Evolutionary conservation across 2,797 vertebrate species (phyloP).

Genomic region (Enteromius argenteus): DNA sequence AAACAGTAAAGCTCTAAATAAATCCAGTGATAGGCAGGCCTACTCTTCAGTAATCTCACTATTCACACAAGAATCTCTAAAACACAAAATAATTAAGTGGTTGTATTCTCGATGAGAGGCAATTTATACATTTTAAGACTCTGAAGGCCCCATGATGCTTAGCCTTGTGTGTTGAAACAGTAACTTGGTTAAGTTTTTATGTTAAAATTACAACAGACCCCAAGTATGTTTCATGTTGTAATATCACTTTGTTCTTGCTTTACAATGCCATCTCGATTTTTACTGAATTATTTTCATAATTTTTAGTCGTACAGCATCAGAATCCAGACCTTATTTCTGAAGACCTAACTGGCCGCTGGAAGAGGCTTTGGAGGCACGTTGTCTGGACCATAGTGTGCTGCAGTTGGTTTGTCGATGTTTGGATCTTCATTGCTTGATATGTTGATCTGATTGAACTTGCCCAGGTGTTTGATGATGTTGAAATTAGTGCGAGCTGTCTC

Average conservation of each 20-base stretch:
- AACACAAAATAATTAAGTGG: background rate
- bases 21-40: background rate
- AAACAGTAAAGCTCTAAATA: background rate
- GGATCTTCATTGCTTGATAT: conserved; percentile 80
- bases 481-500: conserved; percentile 90
- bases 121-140: conserved; percentile 11
- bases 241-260: background rate
- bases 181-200: background rate
- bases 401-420: conserved; percentile 83
- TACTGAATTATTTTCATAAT: background rate
- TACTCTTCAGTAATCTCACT: background rate
- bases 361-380: conserved; percentile 75
- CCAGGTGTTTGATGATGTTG: conserved; percentile 87
- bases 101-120: conserved; percentile 8
- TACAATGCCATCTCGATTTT: background rate
- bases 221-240: background rate
- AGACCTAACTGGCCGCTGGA: conserved; percentile 66
- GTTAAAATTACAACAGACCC: background rate
- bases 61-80: background rate
- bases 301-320: background rate
- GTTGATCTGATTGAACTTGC: conserved; percentile 88
- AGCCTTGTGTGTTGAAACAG: conserved; percentile 1
- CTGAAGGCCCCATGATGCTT: conserved; percentile 5
- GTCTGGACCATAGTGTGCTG: conserved; percentile 81
- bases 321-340: background rate